Percentiles rank a stretch among this genome's conserved stretches.
Conservation (phyloP, 64 coral and sea anemone species). For the Trachythela sp. region DNA sequence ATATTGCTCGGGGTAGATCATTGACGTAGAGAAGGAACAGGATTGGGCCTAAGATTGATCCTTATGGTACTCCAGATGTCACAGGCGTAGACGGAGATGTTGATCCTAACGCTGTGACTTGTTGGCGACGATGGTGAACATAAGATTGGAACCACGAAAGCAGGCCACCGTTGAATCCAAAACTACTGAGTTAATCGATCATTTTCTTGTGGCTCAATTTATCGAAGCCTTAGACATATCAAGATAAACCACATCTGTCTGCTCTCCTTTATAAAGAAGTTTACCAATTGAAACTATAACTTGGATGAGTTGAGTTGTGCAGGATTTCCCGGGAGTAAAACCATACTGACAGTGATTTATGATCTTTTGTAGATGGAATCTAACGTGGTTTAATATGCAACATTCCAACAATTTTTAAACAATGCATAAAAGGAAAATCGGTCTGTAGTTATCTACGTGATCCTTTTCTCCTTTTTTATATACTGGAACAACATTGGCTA, state of each 20-base stretch:
- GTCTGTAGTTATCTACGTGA: conserved; percentile 24
- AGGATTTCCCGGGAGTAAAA: too few species aligned
- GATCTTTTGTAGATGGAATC: neutral
- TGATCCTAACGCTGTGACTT: too few species aligned
- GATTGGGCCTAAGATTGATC: neutral
- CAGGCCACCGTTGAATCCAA: too few species aligned
- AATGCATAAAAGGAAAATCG: conserved; percentile 21
- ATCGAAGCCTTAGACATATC: too few species aligned
- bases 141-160: too few species aligned
- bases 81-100: too few species aligned
- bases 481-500: conserved; percentile 27
- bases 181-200: too few species aligned
- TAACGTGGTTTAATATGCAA: neutral
- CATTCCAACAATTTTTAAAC: neutral
- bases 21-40: neutral
- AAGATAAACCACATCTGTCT: neutral
- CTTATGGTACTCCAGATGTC: neutral
- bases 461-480: conserved; percentile 23
- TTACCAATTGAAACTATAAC: neutral
- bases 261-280: neutral
- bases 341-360: neutral
- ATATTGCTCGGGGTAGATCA: too few species aligned
- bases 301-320: too few species aligned
- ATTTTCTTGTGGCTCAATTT: neutral
- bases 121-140: too few species aligned